Conservation (phyloP, 1,140 invertebrate genomes). For the Rhizoglyphus robini region DNA sequence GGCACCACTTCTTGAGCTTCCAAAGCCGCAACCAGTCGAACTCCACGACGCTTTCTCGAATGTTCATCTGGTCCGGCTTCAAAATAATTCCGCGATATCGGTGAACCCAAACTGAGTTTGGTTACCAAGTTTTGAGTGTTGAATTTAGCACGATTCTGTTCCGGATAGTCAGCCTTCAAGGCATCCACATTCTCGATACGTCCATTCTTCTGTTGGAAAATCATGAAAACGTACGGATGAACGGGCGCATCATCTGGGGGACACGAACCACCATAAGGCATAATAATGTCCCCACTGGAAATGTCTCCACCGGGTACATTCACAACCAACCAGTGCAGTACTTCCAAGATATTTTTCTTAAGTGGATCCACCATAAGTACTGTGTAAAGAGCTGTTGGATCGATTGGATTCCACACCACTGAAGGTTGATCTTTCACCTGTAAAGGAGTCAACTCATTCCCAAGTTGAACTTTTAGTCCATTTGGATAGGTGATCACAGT, state of each 20-base stretch:
- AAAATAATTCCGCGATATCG: conserved; percentile 74
- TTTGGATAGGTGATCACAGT: too few species aligned
- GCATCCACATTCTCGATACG: too few species aligned
- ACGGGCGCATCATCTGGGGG: conserved; percentile 38
- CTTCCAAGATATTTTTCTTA: too few species aligned
- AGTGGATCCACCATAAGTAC: conserved; percentile 53
- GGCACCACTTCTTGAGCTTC: conserved; percentile 1
- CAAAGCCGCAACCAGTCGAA: background rate
- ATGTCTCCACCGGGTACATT: conserved; percentile 33
- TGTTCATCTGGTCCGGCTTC: conserved; percentile 42
- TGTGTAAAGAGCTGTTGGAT: conserved; percentile 42
- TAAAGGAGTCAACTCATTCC: conserved; percentile 11
- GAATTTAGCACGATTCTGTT: conserved; percentile 31
- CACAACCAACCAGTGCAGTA: conserved; percentile 38
- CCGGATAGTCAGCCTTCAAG: too few species aligned
- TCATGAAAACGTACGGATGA: conserved; percentile 75
- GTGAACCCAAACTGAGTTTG: conserved; percentile 65
- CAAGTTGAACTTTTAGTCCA: too few species aligned
- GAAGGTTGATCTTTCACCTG: background rate
- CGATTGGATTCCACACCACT: background rate
- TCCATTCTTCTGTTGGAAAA: conserved; percentile 60
- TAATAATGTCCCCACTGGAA: conserved; percentile 29
- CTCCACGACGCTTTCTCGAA: background rate
- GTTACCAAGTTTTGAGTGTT: conserved; percentile 57
- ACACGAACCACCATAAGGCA: conserved; percentile 26